Conservation (phyloP, 2,888 invertebrate genomes). For the Chloroclystis v-ata region DNA sequence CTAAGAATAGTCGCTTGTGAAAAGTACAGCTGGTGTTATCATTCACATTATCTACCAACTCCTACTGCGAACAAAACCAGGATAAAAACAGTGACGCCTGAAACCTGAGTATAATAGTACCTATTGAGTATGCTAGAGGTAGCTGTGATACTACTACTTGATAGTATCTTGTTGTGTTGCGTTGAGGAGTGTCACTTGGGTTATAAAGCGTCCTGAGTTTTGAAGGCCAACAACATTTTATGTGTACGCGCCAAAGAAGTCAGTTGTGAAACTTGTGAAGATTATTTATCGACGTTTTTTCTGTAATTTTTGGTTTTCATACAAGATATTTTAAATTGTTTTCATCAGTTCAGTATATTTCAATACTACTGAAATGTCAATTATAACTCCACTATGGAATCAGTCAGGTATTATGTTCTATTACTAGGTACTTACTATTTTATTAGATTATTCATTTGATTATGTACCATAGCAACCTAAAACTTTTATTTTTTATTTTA, state of each 20-base stretch:
- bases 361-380: constrained; percentile 5
- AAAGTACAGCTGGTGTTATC: constrained; percentile 15
- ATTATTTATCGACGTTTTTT: background rate
- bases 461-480: too few species aligned
- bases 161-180: background rate
- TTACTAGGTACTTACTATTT: too few species aligned
- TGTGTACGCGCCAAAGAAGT: background rate
- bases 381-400: constrained; percentile 5
- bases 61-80: background rate
- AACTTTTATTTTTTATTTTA: too few species aligned
- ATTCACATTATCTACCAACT: background rate
- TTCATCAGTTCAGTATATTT: too few species aligned
- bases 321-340: too few species aligned
- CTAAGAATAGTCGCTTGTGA: constrained; percentile 19
- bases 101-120: too few species aligned
- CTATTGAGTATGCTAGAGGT: background rate
- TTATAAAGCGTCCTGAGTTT: constrained; percentile 12
- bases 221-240: constrained; percentile 20
- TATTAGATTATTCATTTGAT: too few species aligned
- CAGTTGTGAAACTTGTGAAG: background rate
- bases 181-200: too few species aligned
- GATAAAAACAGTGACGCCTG: background rate
- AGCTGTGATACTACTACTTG: background rate
- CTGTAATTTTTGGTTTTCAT: too few species aligned
- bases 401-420: constrained; percentile 1